Evolutionary conservation across 1,140 invertebrate genomes (phyloP), one percentile per base, ranked within the genome.

Genomic region (Saxidomus purpurata): DNA sequence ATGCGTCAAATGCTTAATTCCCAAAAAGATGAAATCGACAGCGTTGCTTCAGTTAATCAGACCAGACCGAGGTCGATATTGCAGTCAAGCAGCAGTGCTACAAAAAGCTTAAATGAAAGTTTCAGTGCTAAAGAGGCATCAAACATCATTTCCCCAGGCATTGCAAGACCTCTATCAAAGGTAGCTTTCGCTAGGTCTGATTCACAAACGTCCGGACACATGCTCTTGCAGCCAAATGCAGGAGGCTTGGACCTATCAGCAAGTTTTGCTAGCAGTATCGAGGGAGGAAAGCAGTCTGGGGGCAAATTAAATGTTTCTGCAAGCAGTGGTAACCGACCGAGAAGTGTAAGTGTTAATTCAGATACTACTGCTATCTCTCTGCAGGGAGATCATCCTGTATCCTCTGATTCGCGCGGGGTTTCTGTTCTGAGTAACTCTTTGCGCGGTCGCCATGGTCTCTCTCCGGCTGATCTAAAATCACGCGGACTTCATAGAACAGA

Each of bases 141-240:
- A 0, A 36, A 40, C 15, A 22, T 0, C 22, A 9, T 43, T 11
- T 52, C 49, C 19, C 0, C 6, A 2, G 22, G n/a, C 8, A 17
- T 36, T 38, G 17, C 15, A 17, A 55, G 74, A 40, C 52, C 84
- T 1, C n/a, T 19, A 28, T 76, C 67, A 4, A 76, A 52, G 22
- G 84, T 87, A 52, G 69, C 84, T 3, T 87, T 87, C 40, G 84
- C 28, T 4, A 69, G 84, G 52, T 36, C 69, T 0, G 84, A 87
- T 63, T 87, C 84, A 1, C 84, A 87, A 77, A 17, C 67, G 0
- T 55, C 69, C 0, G 52, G 40, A 9, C 25, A 34, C 28, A 31
- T 28, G 22, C 43, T 52, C 19, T 76, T 76, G 38, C 40, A 71
- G 8, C 6, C 61, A 11, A 36, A 28, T 19, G 19, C 22, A 1